These are phyloP conservation scores for Leptinotarsa lineolata DNA, from an alignment of 1,140 invertebrate genomes.

Conservation along the genomic window DNA sequence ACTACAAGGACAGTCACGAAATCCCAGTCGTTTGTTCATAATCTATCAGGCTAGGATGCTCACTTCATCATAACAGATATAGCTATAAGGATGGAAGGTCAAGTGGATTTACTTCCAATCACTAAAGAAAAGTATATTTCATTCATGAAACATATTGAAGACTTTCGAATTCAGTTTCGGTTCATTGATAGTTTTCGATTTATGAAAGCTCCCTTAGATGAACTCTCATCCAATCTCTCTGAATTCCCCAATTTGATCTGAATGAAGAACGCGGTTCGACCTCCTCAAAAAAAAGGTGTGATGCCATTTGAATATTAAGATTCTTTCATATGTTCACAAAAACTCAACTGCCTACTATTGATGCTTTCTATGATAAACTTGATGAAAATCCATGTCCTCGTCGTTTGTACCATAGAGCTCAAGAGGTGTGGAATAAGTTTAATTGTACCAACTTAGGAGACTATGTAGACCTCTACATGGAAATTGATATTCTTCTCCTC, in stretches of 20 bases:
- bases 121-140: constrained; percentile 7
- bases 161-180: no score
- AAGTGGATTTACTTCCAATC: background rate
- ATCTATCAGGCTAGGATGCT: no score
- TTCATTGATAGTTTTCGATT: background rate
- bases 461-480: constrained; percentile 56
- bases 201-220: background rate
- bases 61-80: no score
- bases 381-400: background rate
- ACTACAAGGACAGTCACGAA: no score
- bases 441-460: constrained; percentile 49
- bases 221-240: no score
- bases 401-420: background rate
- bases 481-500: constrained; percentile 56
- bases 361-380: constrained; percentile 6
- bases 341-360: background rate
- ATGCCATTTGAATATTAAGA: constrained; percentile 49
- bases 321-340: constrained; percentile 38
- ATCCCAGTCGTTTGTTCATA: no score
- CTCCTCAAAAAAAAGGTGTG: constrained; percentile 37
- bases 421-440: constrained; percentile 54
- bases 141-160: background rate
- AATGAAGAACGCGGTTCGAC: no score
- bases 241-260: no score
- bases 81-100: background rate